Evolutionary conservation across 2,113 vertebrate genomes (phyloP).

Genomic region (Conger conger): DNA sequence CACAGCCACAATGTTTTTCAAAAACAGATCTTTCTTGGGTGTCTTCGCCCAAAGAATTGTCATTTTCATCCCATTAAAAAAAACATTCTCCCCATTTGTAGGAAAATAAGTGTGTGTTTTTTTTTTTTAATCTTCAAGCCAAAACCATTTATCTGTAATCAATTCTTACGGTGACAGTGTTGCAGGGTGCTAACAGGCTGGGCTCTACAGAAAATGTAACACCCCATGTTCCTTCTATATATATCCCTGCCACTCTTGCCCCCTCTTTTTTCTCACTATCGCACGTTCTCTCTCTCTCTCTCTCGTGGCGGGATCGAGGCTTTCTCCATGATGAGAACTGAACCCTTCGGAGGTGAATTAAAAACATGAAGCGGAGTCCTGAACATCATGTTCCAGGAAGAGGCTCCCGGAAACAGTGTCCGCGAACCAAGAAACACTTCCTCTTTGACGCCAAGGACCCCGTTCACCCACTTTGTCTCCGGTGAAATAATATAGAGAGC

Average conservation of each 20-base stretch:
- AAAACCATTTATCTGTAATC: no score
- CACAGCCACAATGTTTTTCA: conserved; percentile 11
- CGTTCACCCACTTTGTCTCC: background rate
- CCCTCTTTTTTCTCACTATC: background rate
- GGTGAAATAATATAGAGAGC: no score
- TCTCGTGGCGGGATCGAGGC: background rate
- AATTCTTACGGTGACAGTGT: no score
- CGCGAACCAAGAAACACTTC: background rate
- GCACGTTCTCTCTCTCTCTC: conserved; percentile 10
- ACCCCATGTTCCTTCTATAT: no score
- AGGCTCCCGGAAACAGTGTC: conserved; percentile 2
- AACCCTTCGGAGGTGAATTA: background rate
- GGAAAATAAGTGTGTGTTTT: no score
- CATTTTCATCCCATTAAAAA: background rate
- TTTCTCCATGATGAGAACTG: background rate
- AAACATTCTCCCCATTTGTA: no score
- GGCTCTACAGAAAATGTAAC: no score
- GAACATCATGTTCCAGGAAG: background rate
- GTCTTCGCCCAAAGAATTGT: background rate
- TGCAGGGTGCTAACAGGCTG: no score
- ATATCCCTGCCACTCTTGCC: no score
- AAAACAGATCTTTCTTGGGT: conserved; percentile 4
- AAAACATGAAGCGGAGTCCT: conserved; percentile 5
- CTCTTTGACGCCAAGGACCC: background rate
- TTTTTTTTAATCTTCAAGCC: background rate